These are phyloP conservation scores for Merluccius polli DNA, from an alignment of 2,797 vertebrate genomes.

Conservation along the genomic window DNA sequence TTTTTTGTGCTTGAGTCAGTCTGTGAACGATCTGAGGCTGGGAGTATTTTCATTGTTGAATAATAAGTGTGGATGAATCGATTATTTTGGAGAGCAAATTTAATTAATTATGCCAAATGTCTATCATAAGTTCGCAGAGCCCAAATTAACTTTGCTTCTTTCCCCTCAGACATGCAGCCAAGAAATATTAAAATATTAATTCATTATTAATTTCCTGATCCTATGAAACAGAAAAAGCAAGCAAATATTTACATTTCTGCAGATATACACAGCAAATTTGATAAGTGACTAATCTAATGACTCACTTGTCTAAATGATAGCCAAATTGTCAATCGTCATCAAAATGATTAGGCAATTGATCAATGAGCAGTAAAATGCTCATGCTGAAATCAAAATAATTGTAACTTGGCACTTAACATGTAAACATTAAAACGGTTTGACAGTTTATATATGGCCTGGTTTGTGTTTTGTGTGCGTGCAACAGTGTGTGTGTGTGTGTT, in stretches of 20 bases:
- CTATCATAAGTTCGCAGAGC: background rate
- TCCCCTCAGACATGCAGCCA: background rate
- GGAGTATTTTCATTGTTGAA: background rate
- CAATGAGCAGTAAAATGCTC: background rate
- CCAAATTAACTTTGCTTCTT: background rate
- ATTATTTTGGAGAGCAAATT: background rate
- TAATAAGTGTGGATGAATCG: background rate
- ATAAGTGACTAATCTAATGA: background rate
- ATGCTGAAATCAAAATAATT: background rate
- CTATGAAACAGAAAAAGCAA: background rate
- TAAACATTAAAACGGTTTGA: too few relatives aligned
- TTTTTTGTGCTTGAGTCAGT: background rate
- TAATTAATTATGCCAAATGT: background rate
- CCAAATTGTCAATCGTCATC: too few relatives aligned
- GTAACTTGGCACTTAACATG: too few relatives aligned
- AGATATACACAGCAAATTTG: background rate
- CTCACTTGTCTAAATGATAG: background rate
- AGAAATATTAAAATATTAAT: background rate
- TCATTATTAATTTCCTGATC: background rate
- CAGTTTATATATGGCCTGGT: too few relatives aligned
- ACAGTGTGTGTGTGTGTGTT: conserved; percentile 16
- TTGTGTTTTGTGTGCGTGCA: background rate
- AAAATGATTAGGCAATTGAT: background rate
- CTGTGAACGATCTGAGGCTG: background rate
- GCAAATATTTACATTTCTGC: background rate